These are phyloP conservation scores for Ophion costatus DNA, from an alignment of 2,888 invertebrate genomes.

Conservation along the genomic window DNA sequence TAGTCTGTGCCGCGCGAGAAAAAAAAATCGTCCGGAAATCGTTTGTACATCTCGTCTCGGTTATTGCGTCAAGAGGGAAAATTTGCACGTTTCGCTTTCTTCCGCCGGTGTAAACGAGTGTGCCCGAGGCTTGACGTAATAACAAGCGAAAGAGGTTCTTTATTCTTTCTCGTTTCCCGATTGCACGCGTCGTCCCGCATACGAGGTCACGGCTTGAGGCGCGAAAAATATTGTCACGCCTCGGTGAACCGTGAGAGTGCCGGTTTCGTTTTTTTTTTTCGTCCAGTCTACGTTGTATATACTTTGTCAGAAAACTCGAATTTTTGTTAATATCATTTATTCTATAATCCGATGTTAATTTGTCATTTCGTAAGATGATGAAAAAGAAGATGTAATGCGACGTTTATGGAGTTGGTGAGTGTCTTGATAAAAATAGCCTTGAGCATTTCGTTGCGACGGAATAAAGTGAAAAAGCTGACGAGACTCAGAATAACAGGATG, in stretches of 20 bases:
- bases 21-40: constrained; percentile 56
- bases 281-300: background rate
- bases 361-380: background rate
- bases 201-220: constrained; percentile 36
- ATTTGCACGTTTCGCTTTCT: constrained; percentile 75
- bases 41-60: constrained; percentile 54
- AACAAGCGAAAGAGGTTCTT: constrained; percentile 3
- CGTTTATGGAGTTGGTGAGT: background rate
- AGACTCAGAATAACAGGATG: background rate
- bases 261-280: constrained; percentile 8
- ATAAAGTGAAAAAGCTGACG: background rate
- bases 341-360: background rate
- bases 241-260: background rate
- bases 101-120: constrained; percentile 66
- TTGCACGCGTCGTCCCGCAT: constrained; percentile 14
- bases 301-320: background rate
- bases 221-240: constrained; percentile 18
- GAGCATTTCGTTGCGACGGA: background rate
- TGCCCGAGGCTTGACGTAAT: constrained; percentile 22
- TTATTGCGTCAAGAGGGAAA: constrained; percentile 70
- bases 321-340: background rate
- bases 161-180: constrained; percentile 1
- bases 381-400: background rate
- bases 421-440: background rate
- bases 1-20: constrained; percentile 1